These are phyloP conservation scores for Peromyscus maniculatus DNA, from an alignment of 2,113 vertebrate species.

Conservation along the genomic window DNA sequence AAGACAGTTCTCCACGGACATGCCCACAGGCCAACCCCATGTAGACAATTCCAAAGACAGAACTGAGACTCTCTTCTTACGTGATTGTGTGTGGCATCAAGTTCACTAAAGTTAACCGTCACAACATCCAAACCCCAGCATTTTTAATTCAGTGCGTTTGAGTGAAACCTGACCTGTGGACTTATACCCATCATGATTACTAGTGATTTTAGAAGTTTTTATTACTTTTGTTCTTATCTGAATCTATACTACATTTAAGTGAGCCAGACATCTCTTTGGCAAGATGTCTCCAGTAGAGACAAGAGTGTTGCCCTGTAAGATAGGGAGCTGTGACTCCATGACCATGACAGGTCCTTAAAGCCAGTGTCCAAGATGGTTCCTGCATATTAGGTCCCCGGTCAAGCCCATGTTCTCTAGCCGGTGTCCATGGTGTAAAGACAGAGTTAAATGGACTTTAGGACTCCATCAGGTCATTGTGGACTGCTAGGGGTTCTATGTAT, in stretches of 20 bases:
- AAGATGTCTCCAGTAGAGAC: neutral
- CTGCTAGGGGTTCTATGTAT: neutral
- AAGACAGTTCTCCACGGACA: neutral
- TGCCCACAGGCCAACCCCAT: neutral
- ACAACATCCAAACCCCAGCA: neutral
- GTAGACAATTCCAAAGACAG: neutral
- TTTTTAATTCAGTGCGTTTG: neutral
- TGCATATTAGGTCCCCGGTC: neutral
- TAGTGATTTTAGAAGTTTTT: neutral
- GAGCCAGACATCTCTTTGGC: neutral
- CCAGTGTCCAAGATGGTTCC: neutral
- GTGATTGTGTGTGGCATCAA: neutral
- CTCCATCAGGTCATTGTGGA: neutral
- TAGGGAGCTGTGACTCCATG: neutral
- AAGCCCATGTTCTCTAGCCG: neutral
- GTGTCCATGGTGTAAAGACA: neutral
- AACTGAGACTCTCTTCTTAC: neutral
- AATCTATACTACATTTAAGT: neutral
- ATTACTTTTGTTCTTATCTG: neutral
- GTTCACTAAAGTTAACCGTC: neutral
- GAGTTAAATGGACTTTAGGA: neutral
- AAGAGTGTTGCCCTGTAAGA: neutral
- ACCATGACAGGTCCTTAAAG: neutral
- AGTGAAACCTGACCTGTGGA: neutral
- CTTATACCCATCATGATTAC: neutral